Conservation (phyloP, 1,140 invertebrate species). For the Philopotamus ludificatus region DNA sequence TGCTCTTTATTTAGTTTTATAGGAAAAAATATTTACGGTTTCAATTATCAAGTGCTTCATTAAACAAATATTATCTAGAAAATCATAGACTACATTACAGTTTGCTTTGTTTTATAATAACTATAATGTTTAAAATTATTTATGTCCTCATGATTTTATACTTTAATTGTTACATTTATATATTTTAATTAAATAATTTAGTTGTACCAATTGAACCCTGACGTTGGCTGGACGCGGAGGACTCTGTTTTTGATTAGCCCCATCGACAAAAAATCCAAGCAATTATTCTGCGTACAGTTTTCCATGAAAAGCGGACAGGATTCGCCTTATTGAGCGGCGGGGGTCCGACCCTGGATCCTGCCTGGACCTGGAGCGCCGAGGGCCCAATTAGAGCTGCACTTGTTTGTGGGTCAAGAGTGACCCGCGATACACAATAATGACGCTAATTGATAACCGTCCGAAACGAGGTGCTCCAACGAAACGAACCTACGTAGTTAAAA, state of each 20-base stretch:
- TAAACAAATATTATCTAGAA: background rate
- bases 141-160: too few relatives aligned
- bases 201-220: background rate
- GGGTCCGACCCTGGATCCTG: background rate
- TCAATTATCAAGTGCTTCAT: too few relatives aligned
- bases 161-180: too few relatives aligned
- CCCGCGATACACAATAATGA: constrained; percentile 21
- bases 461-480: too few relatives aligned
- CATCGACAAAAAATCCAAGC: constrained; percentile 32
- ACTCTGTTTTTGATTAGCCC: constrained; percentile 34
- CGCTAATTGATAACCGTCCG: constrained; percentile 4
- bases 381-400: constrained; percentile 31
- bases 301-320: constrained; percentile 17
- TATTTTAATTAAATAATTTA: too few relatives aligned
- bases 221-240: constrained; percentile 15
- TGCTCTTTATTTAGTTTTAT: too few relatives aligned
- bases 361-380: constrained; percentile 13
- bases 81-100: too few relatives aligned
- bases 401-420: constrained; percentile 37
- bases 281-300: constrained; percentile 33
- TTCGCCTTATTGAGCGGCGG: constrained; percentile 11
- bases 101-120: too few relatives aligned
- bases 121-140: too few relatives aligned
- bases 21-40: too few relatives aligned
- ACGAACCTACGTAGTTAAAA: too few relatives aligned